These are phyloP conservation scores for Sminthurides bifidus DNA, from an alignment of 1,140 invertebrate species.

Conservation along the genomic window DNA sequence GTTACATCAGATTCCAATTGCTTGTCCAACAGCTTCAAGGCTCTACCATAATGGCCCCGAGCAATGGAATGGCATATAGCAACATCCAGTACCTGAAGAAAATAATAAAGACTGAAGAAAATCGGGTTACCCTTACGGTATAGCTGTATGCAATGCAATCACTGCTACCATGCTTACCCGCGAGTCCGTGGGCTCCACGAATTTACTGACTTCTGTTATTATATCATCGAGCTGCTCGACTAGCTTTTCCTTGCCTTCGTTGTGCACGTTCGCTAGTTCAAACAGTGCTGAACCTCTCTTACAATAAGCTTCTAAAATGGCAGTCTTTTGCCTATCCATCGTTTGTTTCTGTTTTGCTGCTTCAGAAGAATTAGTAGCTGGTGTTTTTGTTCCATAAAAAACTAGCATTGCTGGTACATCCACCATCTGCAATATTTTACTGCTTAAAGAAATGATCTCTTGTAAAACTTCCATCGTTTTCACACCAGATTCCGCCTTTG, in stretches of 20 bases:
- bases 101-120: background rate
- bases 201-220: constrained; percentile 60
- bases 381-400: constrained; percentile 62
- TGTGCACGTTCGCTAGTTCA: constrained; percentile 39
- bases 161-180: constrained; percentile 45
- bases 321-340: constrained; percentile 69
- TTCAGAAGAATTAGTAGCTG: constrained; percentile 5
- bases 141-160: constrained; percentile 22
- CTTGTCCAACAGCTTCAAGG: constrained; percentile 60
- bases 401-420: constrained; percentile 58
- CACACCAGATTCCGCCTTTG: background rate
- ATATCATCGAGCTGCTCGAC: constrained; percentile 50
- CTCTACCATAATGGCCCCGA: constrained; percentile 63
- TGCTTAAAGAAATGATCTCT: constrained; percentile 45
- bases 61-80: constrained; percentile 66
- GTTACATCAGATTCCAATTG: constrained; percentile 64
- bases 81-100: constrained; percentile 53
- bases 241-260: constrained; percentile 2
- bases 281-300: constrained; percentile 61
- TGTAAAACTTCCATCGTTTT: constrained; percentile 18
- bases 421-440: constrained; percentile 56
- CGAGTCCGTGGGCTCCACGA: constrained; percentile 59
- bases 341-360: constrained; percentile 21
- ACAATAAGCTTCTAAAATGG: constrained; percentile 61
- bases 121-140: constrained; percentile 10